Percentiles rank a stretch among this genome's conserved stretches.
Conservation (phyloP, 2,113 vertebrate species). For the Chionodraco myersi region DNA sequence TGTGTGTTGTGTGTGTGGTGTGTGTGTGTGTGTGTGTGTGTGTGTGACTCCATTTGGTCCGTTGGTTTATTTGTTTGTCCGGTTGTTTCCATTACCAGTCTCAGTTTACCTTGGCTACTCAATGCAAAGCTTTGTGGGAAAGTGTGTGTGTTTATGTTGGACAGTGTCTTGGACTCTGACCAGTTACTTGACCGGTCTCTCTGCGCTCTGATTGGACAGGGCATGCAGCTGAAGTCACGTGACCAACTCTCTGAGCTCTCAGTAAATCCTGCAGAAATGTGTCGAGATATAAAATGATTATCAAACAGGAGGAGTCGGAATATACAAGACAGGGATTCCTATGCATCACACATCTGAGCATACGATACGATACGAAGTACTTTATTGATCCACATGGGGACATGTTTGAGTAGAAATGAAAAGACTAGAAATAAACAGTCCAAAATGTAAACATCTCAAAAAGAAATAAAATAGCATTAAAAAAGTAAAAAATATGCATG, state of each 20-base stretch:
- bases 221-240: conserved; percentile 40
- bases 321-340: too few species aligned
- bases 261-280: background rate
- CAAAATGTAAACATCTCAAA: too few species aligned
- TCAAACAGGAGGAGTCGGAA: background rate
- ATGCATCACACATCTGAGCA: too few species aligned
- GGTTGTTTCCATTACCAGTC: conserved; percentile 77
- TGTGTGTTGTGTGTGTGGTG: too few species aligned
- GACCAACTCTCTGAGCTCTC: conserved; percentile 18
- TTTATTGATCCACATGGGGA: too few species aligned
- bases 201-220: conserved; percentile 44
- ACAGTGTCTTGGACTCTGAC: conserved; percentile 61
- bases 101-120: conserved; percentile 79
- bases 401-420: too few species aligned
- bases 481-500: too few species aligned
- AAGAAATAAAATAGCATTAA: too few species aligned
- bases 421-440: too few species aligned
- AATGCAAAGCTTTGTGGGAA: conserved; percentile 81
- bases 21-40: too few species aligned
- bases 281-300: too few species aligned
- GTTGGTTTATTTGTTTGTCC: conserved; percentile 63
- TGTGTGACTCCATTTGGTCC: conserved; percentile 9
- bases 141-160: conserved; percentile 76
- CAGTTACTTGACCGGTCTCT: conserved; percentile 46
- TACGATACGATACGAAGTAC: too few species aligned